A percentile compares a stretch with the other conserved stretches of the same genome.
These are phyloP conservation scores for Caenorhabditis inopinata DNA, from an alignment of 1,140 invertebrate species.

Conservation along the genomic window DNA sequence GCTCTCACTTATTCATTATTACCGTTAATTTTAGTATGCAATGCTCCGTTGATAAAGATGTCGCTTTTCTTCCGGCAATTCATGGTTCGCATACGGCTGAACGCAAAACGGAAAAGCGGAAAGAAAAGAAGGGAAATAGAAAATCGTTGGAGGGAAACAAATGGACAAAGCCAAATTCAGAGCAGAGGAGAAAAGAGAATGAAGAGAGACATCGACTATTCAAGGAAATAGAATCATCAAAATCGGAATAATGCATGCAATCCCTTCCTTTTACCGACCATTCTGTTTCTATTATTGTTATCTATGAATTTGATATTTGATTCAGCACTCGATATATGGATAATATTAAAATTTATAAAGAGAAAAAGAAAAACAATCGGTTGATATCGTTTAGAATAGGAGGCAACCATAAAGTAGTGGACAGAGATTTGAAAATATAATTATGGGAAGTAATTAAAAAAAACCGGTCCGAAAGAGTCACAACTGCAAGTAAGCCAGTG, in stretches of 20 bases:
- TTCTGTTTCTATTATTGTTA: neutral
- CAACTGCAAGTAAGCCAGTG: constrained; percentile 1
- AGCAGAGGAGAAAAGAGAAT: constrained; percentile 2
- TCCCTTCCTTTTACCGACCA: too few species aligned
- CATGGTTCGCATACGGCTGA: neutral
- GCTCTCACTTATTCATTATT: neutral
- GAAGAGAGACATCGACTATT: neutral
- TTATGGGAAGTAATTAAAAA: neutral
- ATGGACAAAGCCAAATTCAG: neutral
- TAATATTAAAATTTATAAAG: too few species aligned
- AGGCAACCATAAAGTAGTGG: neutral
- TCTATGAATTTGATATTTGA: too few species aligned
- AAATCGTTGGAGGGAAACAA: neutral
- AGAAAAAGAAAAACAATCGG: too few species aligned
- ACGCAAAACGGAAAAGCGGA: neutral
- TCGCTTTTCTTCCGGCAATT: neutral
- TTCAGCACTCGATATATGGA: too few species aligned
- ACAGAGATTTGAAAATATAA: neutral
- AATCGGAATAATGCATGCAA: neutral
- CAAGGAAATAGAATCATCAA: neutral
- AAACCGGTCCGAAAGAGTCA: constrained; percentile 12
- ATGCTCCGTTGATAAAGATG: neutral
- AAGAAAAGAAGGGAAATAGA: neutral
- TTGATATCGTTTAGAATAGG: too few species aligned
- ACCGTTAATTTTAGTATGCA: neutral